Percentiles rank a stretch among this genome's conserved stretches.
phyloP scores from a whole-genome alignment of 2,888 invertebrate species.

The Heliconius cydno region DNA sequence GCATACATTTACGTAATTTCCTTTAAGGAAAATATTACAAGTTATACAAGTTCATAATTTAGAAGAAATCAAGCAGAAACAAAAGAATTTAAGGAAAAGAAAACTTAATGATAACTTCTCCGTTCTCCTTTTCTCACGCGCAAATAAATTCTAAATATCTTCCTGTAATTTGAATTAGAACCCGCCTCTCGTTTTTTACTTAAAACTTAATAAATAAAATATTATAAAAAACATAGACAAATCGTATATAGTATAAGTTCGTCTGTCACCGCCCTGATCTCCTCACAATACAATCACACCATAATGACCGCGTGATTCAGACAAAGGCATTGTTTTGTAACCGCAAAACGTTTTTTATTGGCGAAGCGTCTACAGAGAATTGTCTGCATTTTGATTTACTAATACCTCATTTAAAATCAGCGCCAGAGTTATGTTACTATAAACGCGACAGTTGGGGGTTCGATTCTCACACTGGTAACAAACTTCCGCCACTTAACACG shows the following conservation, averaged over 20 bases:
- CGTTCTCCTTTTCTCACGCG: neutral
- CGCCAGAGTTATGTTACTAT: neutral
- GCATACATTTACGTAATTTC: neutral
- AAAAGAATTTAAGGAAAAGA: too few species aligned
- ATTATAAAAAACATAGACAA: neutral
- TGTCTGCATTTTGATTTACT: neutral
- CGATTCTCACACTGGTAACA: neutral
- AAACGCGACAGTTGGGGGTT: neutral
- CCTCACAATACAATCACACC: slow-evolving; percentile 13
- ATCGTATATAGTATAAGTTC: neutral
- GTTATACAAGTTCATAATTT: too few species aligned
- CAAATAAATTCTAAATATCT: neutral
- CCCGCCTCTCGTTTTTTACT: neutral
- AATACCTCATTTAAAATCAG: neutral
- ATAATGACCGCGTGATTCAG: slow-evolving; percentile 31
- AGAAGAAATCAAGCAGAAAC: too few species aligned
- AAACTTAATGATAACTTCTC: neutral
- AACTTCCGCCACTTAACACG: neutral
- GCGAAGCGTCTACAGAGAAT: slow-evolving; percentile 7
- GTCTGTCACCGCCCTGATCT: slow-evolving; percentile 4
- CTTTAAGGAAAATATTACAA: neutral
- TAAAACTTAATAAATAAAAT: neutral
- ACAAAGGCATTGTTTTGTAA: slow-evolving; percentile 29
- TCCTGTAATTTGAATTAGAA: neutral
- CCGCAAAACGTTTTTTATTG: slow-evolving; percentile 25